Conservation (phyloP, 1,140 invertebrate species). For the Anagrus nilaparvatae region DNA sequence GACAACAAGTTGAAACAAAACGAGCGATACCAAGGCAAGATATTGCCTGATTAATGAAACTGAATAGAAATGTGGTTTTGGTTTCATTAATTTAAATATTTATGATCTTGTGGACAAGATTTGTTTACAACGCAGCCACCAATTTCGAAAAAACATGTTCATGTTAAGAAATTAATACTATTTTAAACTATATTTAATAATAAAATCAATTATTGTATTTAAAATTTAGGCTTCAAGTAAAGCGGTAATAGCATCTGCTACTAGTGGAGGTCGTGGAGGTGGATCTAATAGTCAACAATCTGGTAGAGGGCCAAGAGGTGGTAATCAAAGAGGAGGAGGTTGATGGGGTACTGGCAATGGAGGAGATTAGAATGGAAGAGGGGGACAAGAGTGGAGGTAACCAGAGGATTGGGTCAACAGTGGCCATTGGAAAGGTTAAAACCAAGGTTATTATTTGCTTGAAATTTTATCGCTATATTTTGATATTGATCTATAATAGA, state of each 20-base stretch:
- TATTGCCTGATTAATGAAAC: conserved; percentile 80
- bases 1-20: conserved; percentile 90
- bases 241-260: conserved; percentile 38
- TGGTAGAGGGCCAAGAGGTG: conserved; percentile 32
- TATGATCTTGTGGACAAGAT: conserved; percentile 95
- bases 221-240: conserved; percentile 31
- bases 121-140: conserved; percentile 65
- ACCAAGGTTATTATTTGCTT: conserved; percentile 32
- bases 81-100: conserved; percentile 92
- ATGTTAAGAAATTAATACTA: conserved; percentile 61
- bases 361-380: conserved; percentile 40
- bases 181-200: conserved; percentile 2
- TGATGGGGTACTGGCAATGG: conserved; percentile 30
- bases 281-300: conserved; percentile 34
- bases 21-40: conserved; percentile 90
- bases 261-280: conserved; percentile 28
- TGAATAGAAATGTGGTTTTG: conserved; percentile 86
- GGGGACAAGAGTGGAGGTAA: conserved; percentile 40
- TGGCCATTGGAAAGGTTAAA: conserved; percentile 40
- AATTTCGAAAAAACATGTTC: conserved; percentile 65
- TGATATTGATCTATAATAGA: conserved; percentile 12
- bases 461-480: background rate
- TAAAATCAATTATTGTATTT: background rate
- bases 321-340: conserved; percentile 31
- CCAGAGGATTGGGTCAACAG: conserved; percentile 36